Evolutionary conservation across 2,888 invertebrate genomes (phyloP), one percentile per base, ranked within the genome.

Genomic region (Bombyx huttoni): DNA sequence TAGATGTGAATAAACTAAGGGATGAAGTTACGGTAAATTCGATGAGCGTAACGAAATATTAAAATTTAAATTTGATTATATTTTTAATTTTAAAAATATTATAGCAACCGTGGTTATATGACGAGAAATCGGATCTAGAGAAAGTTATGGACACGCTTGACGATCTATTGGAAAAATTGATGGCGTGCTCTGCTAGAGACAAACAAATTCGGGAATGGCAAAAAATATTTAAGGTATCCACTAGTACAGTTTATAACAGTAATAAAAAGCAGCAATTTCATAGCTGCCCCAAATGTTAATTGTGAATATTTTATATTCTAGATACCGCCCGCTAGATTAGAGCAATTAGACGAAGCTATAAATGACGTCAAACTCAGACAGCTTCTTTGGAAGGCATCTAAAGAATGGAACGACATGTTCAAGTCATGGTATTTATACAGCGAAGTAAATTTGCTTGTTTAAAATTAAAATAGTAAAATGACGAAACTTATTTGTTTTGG

Each of bases 311-410:
- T n/a, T 40, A 14, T 46, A 53, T 53, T 56, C 13, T 64, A 95
- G 92, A 91, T 97, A 58, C 96, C 96, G 67, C 92, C 96, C 13
- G 94, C 95, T 0, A 90, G 95, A 66, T 92, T 94, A 69, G 96
- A 96, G 60, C 91, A 93, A 55, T 84, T 97, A 57, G 95, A 96
- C 51, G 93, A 94, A 71, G 93, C 94, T 0, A 91, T 93, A 61
- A 92, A 91, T 57, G 95, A 96, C 59, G 92, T 97, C 3, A 94
- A 93, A 70, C 85, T 96, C 47, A 91, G 96, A 46, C 93, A 93
- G 70, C 88, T 94, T 51, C 82, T 97, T 0, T 96, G 96, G 95
- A 93, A 93, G 49, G 92, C 93, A 46, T 88, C 94, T 1, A 92
- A 91, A 53, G 91, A 92, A 51, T 97, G 96, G 96, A 91, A 91